Base-by-base conservation (phyloP, 1,140 invertebrate species). In the Bombyx mandarina region DNA sequence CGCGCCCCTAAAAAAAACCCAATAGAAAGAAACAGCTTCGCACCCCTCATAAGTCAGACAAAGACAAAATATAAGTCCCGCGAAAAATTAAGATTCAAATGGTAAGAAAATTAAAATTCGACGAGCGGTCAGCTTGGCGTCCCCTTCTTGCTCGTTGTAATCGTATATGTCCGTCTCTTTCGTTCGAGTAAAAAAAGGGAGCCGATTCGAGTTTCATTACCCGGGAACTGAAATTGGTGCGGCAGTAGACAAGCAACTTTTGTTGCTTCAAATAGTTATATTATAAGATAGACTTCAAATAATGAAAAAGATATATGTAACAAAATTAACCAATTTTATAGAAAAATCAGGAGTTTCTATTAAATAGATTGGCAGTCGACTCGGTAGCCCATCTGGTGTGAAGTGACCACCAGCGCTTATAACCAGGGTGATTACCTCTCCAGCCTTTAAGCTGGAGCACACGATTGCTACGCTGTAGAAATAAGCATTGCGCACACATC, bases 81-180 rank as follows among this genome's bases (percentile, higher is more conserved):
- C 77, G 75, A 82, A 83, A 83, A 86, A 86, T 83, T 82, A 83
- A 83, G 77, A 83, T 86, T 86, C 82, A 83, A 86, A 86, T 82
- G 73, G 77, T 86, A 82, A 83, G 82, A 83, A 86, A 83, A 86
- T 86, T 86, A 86, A 86, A 86, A 86, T 86, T 81, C 77, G 79
- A 75, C 73, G 78, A 77, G 71, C 82, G 82, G 75, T 77, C 75
- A 79, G 67, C 68, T 63, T 57, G 61, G 45, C 45, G 7, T 80
- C 78, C 63, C 72, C 58, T 59, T 83, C 70, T 52, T 12, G 43
- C 66, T 22, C 53, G 7, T n/a, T 7, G 7, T n/a, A 46, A 45
- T 52, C 60, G 26, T 61, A 44, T 79, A 72, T 63, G 1, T n/a
- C 50, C 45, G 50, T 78, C 70, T 61, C 67, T 60, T 42, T 82